Percentiles rank a stretch among this genome's conserved stretches.
phyloP scores from a whole-genome alignment of 2,888 invertebrate species.

The Ormia ochracea region DNA sequence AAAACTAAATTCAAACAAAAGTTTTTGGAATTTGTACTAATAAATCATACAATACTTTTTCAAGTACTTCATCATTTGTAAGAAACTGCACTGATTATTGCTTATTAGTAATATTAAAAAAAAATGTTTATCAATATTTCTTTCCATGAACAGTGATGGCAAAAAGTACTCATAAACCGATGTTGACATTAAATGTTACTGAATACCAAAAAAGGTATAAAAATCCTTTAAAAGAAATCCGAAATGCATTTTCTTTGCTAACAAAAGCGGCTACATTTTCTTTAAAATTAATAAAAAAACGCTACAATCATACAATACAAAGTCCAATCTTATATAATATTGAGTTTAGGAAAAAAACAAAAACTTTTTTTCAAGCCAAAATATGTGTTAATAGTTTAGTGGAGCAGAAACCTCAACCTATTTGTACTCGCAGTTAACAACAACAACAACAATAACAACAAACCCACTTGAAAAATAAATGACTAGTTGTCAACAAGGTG shows the following conservation, averaged over 20 bases:
- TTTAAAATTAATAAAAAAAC: not conserved
- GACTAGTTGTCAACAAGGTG: slow-evolving; percentile 11
- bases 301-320: not conserved
- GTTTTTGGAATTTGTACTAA: too few species aligned
- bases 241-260: slow-evolving; percentile 4
- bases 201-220: not conserved
- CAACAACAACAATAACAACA: too few species aligned
- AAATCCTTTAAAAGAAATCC: not conserved
- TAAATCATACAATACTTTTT: too few species aligned
- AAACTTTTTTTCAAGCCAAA: slow-evolving; percentile 5
- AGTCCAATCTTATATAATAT: slow-evolving; percentile 26
- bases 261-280: slow-evolving; percentile 24
- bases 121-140: not conserved
- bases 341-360: not conserved
- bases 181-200: slow-evolving; percentile 24
- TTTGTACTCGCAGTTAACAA: slow-evolving; percentile 16
- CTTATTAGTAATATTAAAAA: not conserved
- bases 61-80: too few species aligned
- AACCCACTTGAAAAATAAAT: not conserved
- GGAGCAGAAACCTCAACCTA: slow-evolving; percentile 62
- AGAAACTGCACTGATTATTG: too few species aligned
- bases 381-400: slow-evolving; percentile 62
- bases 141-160: too few species aligned
- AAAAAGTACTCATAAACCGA: too few species aligned
- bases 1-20: too few species aligned